phyloP scores from a whole-genome alignment of 1,140 invertebrate genomes.

The Rhysida immarginata region DNA sequence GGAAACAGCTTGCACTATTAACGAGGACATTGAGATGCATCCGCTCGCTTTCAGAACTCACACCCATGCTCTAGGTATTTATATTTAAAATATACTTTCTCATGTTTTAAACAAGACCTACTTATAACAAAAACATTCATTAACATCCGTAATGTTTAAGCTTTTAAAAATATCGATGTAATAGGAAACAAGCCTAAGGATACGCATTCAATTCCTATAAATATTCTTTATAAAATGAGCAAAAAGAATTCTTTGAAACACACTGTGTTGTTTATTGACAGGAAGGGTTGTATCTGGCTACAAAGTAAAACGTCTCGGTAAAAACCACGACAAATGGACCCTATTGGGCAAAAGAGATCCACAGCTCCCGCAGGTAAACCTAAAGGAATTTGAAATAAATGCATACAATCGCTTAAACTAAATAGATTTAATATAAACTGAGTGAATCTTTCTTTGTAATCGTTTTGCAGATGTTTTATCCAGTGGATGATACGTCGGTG shows the following conservation, averaged over 20 bases:
- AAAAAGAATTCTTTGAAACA: too few species aligned
- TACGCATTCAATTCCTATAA: too few species aligned
- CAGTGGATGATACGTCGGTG: constrained; percentile 42
- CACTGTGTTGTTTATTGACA: constrained; percentile 29
- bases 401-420: too few species aligned
- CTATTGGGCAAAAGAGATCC: constrained; percentile 83
- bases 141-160: too few species aligned
- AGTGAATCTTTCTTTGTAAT: too few species aligned
- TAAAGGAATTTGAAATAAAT: background rate
- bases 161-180: too few species aligned
- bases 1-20: constrained; percentile 69
- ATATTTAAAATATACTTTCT: too few species aligned
- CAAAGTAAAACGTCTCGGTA: constrained; percentile 42
- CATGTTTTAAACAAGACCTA: too few species aligned
- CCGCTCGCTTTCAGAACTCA: constrained; percentile 92
- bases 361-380: constrained; percentile 53
- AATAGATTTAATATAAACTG: too few species aligned
- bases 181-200: too few species aligned
- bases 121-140: too few species aligned
- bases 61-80: constrained; percentile 75
- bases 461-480: constrained; percentile 85
- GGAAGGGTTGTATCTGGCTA: constrained; percentile 77
- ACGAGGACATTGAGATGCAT: constrained; percentile 67
- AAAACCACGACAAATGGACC: constrained; percentile 50
- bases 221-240: too few species aligned